These are phyloP conservation scores for Xiphophorus birchmanni DNA, from an alignment of 2,797 vertebrate genomes.

Conservation along the genomic window DNA sequence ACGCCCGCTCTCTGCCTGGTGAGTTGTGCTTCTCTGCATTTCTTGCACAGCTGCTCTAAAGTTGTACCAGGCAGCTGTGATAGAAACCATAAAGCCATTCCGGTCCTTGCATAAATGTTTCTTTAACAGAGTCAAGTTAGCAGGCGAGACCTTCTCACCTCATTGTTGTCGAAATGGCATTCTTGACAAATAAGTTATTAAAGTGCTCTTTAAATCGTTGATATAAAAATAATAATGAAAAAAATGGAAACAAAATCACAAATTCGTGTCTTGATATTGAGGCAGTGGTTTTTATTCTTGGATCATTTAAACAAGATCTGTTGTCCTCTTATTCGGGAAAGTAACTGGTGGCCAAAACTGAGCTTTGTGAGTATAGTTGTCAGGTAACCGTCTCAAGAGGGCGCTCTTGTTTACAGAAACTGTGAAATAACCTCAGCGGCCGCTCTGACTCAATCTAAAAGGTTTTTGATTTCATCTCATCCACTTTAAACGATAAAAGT, in stretches of 20 bases:
- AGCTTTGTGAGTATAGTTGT: neutral
- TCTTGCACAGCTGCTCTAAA: slow-evolving; percentile 23
- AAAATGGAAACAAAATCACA: neutral
- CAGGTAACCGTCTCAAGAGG: slow-evolving; percentile 60
- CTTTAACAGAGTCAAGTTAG: neutral
- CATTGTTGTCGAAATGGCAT: neutral
- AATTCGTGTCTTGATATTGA: neutral
- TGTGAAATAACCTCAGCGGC: neutral
- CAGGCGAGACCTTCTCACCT: neutral
- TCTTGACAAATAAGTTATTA: neutral
- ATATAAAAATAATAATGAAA: neutral
- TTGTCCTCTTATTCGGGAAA: neutral
- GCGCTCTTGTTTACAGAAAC: slow-evolving; percentile 65
- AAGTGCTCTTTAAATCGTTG: neutral
- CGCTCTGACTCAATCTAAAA: neutral
- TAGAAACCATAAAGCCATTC: neutral
- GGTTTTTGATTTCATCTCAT: neutral
- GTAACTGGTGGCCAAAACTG: neutral
- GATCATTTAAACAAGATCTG: neutral
- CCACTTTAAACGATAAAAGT: neutral
- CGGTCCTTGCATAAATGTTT: neutral
- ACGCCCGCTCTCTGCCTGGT: slow-evolving; percentile 91
- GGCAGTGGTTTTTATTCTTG: neutral
- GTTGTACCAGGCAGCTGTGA: neutral
- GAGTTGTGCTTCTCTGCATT: slow-evolving; percentile 71